Evolutionary conservation across 2,113 vertebrate species (phyloP).

Genomic region (Serilophus lunatus): DNA sequence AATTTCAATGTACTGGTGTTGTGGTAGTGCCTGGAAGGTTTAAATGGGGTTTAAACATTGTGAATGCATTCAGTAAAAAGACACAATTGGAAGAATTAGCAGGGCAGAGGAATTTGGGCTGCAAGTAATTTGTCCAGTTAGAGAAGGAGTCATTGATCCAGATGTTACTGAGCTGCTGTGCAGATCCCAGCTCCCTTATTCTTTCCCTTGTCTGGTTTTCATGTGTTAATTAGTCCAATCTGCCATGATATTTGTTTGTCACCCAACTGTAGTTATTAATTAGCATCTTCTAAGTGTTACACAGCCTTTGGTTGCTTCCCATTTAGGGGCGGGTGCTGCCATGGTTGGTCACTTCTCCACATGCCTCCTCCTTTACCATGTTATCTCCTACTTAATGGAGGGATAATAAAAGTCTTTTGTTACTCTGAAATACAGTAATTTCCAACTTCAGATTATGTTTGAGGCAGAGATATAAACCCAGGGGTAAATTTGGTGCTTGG

Average conservation of each 20-base stretch:
- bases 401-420: neutral
- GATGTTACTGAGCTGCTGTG: neutral
- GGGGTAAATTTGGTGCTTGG: neutral
- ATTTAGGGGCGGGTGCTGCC: neutral
- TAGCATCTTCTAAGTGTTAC: neutral
- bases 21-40: neutral
- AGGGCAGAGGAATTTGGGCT: neutral
- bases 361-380: neutral
- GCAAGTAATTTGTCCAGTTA: neutral
- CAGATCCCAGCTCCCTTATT: neutral
- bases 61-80: neutral
- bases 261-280: neutral
- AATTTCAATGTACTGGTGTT: neutral
- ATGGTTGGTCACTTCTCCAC: neutral
- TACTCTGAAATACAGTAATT: neutral
- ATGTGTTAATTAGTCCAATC: neutral
- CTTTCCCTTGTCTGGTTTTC: neutral
- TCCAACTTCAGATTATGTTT: neutral
- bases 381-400: neutral
- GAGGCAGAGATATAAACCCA: neutral
- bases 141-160: neutral
- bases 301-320: neutral
- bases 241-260: neutral
- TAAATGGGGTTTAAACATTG: neutral
- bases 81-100: neutral